Conservation (phyloP, 53 echinoderm and acorn worm genomes). For the Henricia sp. region DNA sequence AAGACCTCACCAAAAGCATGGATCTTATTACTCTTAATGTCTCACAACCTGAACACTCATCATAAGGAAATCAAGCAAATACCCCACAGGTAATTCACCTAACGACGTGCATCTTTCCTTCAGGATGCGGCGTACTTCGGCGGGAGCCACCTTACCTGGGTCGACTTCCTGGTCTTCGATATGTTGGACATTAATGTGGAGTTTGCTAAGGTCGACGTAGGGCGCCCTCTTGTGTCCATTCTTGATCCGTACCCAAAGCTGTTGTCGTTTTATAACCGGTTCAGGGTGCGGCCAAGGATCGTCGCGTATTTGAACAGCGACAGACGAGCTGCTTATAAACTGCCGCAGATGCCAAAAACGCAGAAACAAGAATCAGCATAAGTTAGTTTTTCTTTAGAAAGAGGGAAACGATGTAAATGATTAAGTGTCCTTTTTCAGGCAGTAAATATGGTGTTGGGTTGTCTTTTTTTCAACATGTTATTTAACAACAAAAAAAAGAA, state of each 20-base stretch:
- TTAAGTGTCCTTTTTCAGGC: no score
- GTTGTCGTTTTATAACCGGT: conserved; percentile 85
- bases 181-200: conserved; percentile 79
- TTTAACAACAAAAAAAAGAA: background rate
- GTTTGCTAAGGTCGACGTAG: conserved; percentile 79
- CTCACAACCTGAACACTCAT: conserved; percentile 13
- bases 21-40: background rate
- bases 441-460: background rate
- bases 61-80: background rate
- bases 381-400: no score
- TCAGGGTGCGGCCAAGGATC: conserved; percentile 68
- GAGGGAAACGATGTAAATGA: no score
- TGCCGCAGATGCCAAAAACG: conserved; percentile 61
- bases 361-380: conserved; percentile 7
- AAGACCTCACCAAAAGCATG: background rate
- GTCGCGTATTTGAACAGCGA: conserved; percentile 75
- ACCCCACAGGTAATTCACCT: background rate
- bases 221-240: conserved; percentile 78
- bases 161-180: conserved; percentile 91
- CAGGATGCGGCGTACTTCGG: conserved; percentile 83
- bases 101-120: background rate
- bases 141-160: conserved; percentile 85
- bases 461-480: background rate
- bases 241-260: conserved; percentile 84
- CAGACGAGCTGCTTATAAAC: conserved; percentile 65